phyloP scores from a whole-genome alignment of 1,140 invertebrate species.

The Temnothorax nylanderi region DNA sequence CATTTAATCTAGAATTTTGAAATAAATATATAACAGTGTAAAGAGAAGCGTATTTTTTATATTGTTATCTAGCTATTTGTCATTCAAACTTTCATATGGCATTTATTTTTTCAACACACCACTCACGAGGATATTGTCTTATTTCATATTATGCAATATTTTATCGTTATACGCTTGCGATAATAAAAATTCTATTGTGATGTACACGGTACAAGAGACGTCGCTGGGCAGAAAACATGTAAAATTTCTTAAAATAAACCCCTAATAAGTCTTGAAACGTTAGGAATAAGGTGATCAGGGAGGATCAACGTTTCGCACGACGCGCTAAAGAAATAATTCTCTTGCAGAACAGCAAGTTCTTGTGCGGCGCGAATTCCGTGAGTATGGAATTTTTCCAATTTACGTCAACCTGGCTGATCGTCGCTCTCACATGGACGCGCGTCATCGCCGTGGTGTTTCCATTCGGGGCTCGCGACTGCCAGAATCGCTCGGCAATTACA shows the following conservation, averaged over 20 bases:
- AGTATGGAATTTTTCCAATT: slow-evolving; percentile 79
- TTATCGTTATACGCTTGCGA: neutral
- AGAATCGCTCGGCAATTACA: slow-evolving; percentile 70
- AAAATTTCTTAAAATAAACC: too few relatives aligned
- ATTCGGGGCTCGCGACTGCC: slow-evolving; percentile 65
- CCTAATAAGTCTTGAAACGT: neutral
- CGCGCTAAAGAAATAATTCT: slow-evolving; percentile 22
- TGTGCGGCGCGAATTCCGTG: slow-evolving; percentile 74
- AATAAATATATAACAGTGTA: too few relatives aligned
- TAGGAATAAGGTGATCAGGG: neutral
- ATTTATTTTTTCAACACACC: neutral
- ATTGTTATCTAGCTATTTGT: too few relatives aligned
- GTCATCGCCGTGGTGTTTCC: slow-evolving; percentile 76
- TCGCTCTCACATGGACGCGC: slow-evolving; percentile 77
- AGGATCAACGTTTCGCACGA: neutral
- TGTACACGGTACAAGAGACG: too few relatives aligned
- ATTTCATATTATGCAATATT: neutral
- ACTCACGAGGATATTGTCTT: neutral
- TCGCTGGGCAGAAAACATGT: too few relatives aligned
- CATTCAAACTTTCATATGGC: too few relatives aligned
- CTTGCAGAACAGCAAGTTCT: slow-evolving; percentile 74
- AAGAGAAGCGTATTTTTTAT: too few relatives aligned
- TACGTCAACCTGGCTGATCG: slow-evolving; percentile 77
- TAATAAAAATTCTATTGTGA: neutral
- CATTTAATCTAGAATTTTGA: neutral